Base-by-base conservation (phyloP, 2,113 vertebrate genomes). In the Elaphurus davidianus region DNA sequence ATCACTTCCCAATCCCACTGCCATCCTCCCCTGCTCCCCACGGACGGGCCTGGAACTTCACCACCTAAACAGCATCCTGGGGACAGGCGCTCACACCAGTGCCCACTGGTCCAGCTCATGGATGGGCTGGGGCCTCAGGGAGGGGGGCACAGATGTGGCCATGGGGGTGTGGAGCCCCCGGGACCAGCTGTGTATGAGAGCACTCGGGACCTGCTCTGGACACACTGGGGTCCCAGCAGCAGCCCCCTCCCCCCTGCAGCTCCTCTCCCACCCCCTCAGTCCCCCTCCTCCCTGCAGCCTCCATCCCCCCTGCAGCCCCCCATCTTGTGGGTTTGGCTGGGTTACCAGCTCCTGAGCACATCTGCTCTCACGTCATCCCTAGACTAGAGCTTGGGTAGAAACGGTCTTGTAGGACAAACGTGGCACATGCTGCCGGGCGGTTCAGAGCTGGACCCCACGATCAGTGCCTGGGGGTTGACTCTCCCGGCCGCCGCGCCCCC, bases 331-430 rank as follows among this genome's bases (percentile, higher is more conserved):
- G 5, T 30, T 52, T 47, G 15, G 50, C 36, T 0, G 1, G 45
- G 23, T 4, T 28, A 19, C 2, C 8, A 23, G 40, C 17, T 28
- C 55, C 76, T 27, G 62, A 87, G n/a, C 17, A 11, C 10, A 2
- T 40, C 55, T 27, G 5, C 4, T 17, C 15, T 8, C 27, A 9
- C 0, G 15, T 11, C 79, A 27, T 15, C 8, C 19, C 10, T 17
- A 47, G 28, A 87, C 55, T 9, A 40, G 57, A 62, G 25, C 79
- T 62, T 9, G 21, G 47, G 30, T 7, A 30, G 21, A 17, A 3
- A 45, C 0, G 0, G 28, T 1, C 2, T 12, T 2, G 21, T 36
- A 4, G 27, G 33, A 28, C 15, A n/a, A 55, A 45, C 2, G 0
- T 3, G 14, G 1, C 2, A 13, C 8, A 40, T 2, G 2, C 16